Evolutionary conservation across 2,113 vertebrate genomes (phyloP).

Genomic region (Excalfactoria chinensis): DNA sequence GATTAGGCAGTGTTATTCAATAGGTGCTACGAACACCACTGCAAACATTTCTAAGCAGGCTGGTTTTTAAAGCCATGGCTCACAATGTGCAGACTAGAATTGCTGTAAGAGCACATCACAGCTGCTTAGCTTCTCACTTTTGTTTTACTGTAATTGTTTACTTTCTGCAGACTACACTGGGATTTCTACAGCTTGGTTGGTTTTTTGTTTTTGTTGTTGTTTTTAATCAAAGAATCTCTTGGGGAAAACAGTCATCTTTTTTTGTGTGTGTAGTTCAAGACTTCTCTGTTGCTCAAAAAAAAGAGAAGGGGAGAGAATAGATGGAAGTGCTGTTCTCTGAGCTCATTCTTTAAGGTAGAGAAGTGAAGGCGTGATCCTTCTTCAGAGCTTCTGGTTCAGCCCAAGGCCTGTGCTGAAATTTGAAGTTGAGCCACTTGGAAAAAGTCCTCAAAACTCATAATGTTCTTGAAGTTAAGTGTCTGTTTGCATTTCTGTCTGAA

Average conservation of each 20-base stretch:
- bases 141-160: background rate
- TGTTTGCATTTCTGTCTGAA: conserved; percentile 28
- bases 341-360: background rate
- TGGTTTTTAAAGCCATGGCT: conserved; percentile 10
- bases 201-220: background rate
- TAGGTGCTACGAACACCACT: conserved; percentile 38
- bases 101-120: background rate
- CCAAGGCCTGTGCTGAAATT: background rate
- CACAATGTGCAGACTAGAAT: background rate
- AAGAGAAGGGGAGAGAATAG: background rate
- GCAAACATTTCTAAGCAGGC: background rate
- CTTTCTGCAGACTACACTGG: background rate
- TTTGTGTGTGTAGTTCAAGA: background rate
- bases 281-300: background rate
- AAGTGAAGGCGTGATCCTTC: background rate
- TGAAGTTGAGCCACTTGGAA: background rate
- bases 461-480: background rate
- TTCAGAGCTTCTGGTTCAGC: background rate
- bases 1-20: conserved; percentile 26
- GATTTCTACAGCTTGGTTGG: background rate
- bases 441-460: background rate
- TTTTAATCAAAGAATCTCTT: background rate
- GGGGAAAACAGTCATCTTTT: background rate
- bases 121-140: background rate
- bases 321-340: background rate